Evolutionary conservation across 2,797 vertebrate species (phyloP).

Genomic region (Gallirallus australis): DNA sequence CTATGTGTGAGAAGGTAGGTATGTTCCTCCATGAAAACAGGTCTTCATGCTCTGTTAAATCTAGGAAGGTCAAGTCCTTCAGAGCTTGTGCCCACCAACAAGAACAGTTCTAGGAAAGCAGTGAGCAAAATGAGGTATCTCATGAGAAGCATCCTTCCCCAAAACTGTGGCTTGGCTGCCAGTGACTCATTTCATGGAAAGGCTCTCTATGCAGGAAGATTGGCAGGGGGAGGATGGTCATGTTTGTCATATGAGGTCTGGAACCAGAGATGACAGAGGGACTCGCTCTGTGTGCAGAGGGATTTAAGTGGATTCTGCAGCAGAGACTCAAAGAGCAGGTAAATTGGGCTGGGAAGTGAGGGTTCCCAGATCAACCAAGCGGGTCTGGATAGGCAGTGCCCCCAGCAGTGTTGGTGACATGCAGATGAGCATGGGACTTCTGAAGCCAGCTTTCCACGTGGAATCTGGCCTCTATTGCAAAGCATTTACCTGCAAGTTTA

Average conservation of each 20-base stretch:
- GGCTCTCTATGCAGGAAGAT: neutral
- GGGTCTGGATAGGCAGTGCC: neutral
- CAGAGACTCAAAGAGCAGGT: neutral
- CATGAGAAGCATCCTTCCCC: fast-evolving
- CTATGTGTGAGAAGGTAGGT: neutral
- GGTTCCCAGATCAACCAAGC: neutral
- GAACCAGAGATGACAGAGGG: neutral
- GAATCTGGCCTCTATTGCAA: neutral
- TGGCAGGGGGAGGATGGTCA: neutral
- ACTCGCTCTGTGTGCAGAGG: neutral
- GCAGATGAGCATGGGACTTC: neutral
- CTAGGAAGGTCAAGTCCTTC: neutral
- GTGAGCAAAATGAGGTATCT: neutral
- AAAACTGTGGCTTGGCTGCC: neutral
- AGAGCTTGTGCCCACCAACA: neutral
- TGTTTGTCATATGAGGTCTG: neutral
- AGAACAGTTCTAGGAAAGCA: neutral
- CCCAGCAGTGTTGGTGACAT: neutral
- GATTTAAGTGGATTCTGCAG: neutral
- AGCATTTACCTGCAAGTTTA: neutral
- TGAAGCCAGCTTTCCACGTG: neutral
- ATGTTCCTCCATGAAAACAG: neutral
- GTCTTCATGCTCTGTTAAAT: neutral
- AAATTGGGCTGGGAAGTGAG: neutral
- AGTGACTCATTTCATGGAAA: neutral